phyloP scores from a whole-genome alignment of 2,888 invertebrate species.

The Disparrhopalites patrizii region DNA sequence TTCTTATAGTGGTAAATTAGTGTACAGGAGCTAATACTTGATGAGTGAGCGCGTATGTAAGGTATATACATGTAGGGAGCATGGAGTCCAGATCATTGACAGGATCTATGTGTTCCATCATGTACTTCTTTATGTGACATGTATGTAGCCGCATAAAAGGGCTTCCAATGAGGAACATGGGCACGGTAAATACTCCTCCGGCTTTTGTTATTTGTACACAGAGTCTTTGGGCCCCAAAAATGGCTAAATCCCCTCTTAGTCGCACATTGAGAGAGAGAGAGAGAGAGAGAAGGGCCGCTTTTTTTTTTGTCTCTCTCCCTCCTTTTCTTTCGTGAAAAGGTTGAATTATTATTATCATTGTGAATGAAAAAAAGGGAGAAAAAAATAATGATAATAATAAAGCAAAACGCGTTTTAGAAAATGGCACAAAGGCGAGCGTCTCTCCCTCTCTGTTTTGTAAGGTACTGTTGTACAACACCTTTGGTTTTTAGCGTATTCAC shows the following conservation, averaged over 20 bases:
- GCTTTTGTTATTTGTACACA: neutral
- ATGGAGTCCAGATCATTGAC: too few relatives aligned
- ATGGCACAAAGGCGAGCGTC: conserved; percentile 27
- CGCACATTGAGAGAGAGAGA: conserved; percentile 6
- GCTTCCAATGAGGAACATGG: neutral
- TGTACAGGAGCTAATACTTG: too few relatives aligned
- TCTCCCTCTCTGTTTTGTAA: conserved; percentile 12
- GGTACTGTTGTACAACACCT: conserved; percentile 25
- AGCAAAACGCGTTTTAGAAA: conserved; percentile 31
- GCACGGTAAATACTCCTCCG: neutral
- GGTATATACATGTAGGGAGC: too few relatives aligned
- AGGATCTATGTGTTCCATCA: neutral
- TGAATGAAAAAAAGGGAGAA: conserved; percentile 29
- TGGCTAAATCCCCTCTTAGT: conserved; percentile 32
- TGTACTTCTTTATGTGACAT: neutral
- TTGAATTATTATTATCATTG: too few relatives aligned
- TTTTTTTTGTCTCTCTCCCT: neutral
- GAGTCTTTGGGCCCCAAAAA: conserved; percentile 21
- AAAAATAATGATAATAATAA: conserved; percentile 26
- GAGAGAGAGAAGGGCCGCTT: neutral
- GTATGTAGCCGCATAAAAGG: too few relatives aligned
- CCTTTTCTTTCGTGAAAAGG: neutral
- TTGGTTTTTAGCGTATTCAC: conserved; percentile 13
- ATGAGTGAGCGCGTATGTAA: too few relatives aligned
- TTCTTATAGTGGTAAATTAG: too few relatives aligned